These are phyloP conservation scores for Siderastrea siderea DNA, from an alignment of 92 coral and sea anemone species.

Conservation along the genomic window DNA sequence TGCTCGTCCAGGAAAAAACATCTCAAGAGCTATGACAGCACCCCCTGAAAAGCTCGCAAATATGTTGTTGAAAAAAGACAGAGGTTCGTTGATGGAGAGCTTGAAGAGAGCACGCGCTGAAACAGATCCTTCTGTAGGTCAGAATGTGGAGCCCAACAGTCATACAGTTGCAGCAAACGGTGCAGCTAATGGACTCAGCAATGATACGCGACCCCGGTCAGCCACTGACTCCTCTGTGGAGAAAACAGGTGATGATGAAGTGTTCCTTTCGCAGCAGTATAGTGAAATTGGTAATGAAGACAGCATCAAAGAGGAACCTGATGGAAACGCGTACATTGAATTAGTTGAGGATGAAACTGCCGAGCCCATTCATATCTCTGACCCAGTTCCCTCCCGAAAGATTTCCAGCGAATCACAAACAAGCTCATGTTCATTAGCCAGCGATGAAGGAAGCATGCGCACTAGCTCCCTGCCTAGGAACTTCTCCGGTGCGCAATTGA, in stretches of 20 bases:
- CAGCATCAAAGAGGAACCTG: slow-evolving; percentile 10
- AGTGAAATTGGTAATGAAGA: background rate
- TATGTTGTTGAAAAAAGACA: background rate
- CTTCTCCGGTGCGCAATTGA: slow-evolving; percentile 10
- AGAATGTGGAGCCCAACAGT: background rate
- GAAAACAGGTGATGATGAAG: slow-evolving; percentile 33
- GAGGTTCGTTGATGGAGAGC: background rate
- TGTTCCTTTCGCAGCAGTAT: slow-evolving; percentile 6
- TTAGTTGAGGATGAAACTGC: slow-evolving; percentile 69
- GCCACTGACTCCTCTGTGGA: slow-evolving; percentile 32
- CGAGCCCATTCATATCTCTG: slow-evolving; percentile 86
- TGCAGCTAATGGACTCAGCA: background rate
- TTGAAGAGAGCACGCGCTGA: slow-evolving; percentile 13
- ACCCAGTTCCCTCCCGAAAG: slow-evolving; percentile 63
- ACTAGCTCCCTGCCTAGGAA: slow-evolving; percentile 15
- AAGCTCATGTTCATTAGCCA: slow-evolving; percentile 10
- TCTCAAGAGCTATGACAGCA: slow-evolving; percentile 26
- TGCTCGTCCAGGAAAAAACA: background rate
- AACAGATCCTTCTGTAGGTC: background rate
- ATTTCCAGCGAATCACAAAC: slow-evolving; percentile 23
- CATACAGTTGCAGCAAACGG: background rate
- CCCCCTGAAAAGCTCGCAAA: slow-evolving; percentile 2
- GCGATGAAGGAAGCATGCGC: slow-evolving; percentile 30
- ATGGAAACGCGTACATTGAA: slow-evolving; percentile 73
- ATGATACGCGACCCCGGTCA: slow-evolving; percentile 9